phyloP scores from a whole-genome alignment of 2,888 invertebrate species.

The Rotaria magnacalcarata region DNA sequence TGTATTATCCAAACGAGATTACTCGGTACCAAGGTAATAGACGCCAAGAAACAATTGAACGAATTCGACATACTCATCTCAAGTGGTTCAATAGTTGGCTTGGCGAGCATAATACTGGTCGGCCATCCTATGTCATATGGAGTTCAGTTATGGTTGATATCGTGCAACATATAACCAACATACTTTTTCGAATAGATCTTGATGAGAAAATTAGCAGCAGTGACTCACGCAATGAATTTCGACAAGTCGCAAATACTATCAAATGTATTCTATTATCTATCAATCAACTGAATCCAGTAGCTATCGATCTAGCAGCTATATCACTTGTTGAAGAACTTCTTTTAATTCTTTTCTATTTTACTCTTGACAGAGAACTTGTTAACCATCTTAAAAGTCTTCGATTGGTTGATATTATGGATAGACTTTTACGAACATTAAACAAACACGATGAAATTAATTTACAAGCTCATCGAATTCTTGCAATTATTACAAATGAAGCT shows the following conservation, averaged over 20 bases:
- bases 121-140: background rate
- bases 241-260: background rate
- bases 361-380: background rate
- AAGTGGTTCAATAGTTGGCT: slow-evolving; percentile 14
- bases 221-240: background rate
- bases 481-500: background rate
- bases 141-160: background rate
- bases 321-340: background rate
- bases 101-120: background rate
- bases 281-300: background rate
- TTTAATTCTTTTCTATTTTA: background rate
- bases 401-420: background rate
- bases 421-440: background rate
- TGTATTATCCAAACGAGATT: background rate
- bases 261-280: background rate
- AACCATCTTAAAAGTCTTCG: background rate
- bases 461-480: background rate
- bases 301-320: background rate
- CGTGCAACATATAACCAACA: background rate
- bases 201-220: background rate
- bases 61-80: background rate
- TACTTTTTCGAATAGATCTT: background rate
- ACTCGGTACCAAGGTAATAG: background rate
- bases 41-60: background rate
- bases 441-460: background rate